Conservation (phyloP, 1,140 invertebrate species). For the Rhopalosiphum padi region DNA sequence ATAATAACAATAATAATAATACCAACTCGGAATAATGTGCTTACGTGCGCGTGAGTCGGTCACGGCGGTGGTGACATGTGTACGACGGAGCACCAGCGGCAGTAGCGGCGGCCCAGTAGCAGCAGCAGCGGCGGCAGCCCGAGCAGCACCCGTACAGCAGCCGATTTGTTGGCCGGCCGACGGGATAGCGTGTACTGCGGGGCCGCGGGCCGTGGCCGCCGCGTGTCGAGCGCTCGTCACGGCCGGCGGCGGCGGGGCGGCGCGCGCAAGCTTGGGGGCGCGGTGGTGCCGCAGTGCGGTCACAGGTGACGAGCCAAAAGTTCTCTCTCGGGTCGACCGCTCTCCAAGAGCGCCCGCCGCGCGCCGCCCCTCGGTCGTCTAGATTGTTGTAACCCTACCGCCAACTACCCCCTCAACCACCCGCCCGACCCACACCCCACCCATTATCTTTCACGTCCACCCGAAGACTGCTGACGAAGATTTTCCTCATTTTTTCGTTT, state of each 20-base stretch:
- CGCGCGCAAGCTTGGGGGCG: slow-evolving; percentile 21
- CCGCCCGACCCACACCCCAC: too few species aligned
- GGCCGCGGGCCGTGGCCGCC: not conserved
- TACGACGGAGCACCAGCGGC: slow-evolving; percentile 19
- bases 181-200: slow-evolving; percentile 4
- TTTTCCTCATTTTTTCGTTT: not conserved
- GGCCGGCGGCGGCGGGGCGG: not conserved
- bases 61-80: slow-evolving; percentile 5
- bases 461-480: not conserved
- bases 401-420: too few species aligned
- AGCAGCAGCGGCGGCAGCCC: not conserved
- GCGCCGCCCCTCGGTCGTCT: too few species aligned
- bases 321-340: slow-evolving; percentile 26
- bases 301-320: slow-evolving; percentile 18
- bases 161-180: slow-evolving; percentile 24
- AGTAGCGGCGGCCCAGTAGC: not conserved
- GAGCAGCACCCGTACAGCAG: not conserved
- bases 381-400: too few species aligned
- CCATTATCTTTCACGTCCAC: too few species aligned
- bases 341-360: not conserved
- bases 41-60: not conserved
- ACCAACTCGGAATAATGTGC: too few species aligned
- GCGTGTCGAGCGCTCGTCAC: slow-evolving; percentile 13
- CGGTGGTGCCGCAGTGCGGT: slow-evolving; percentile 33
- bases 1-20: not conserved